phyloP scores from a whole-genome alignment of 2,797 vertebrate species.

The Pangasius mekongensis region DNA sequence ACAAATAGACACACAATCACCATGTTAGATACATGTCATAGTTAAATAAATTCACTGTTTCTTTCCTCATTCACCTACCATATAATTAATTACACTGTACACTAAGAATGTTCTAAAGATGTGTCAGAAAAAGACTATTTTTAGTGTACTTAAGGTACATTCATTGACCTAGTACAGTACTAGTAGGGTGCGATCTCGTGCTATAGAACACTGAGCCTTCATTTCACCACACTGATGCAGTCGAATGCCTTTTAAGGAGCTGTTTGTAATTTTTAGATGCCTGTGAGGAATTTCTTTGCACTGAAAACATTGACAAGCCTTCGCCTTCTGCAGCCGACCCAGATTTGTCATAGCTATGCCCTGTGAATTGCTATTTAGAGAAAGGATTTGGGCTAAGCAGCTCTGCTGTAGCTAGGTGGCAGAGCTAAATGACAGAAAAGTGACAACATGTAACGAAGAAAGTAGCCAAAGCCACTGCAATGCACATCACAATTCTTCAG shows the following conservation, averaged over 20 bases:
- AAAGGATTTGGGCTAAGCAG: neutral
- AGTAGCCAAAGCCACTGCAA: neutral
- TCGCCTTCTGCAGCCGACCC: neutral
- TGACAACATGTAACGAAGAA: neutral
- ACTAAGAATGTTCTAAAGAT: neutral
- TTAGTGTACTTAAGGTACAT: too few relatives aligned
- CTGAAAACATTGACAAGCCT: neutral
- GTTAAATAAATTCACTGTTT: neutral
- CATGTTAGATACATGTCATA: neutral
- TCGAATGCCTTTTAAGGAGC: neutral
- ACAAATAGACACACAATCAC: conserved; percentile 13
- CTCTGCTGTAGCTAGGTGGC: neutral
- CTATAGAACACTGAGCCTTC: too few relatives aligned
- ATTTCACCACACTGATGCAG: neutral
- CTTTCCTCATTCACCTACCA: neutral
- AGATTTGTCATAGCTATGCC: neutral
- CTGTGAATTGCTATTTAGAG: neutral
- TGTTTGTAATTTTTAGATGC: neutral
- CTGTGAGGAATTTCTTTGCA: neutral
- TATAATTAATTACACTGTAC: neutral
- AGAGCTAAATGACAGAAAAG: neutral
- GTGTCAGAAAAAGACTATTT: neutral
- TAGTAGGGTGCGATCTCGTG: neutral
- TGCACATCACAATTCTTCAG: neutral
- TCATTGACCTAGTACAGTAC: neutral